Base-by-base conservation (phyloP, 2,888 invertebrate genomes). In the Melieria picta region DNA sequence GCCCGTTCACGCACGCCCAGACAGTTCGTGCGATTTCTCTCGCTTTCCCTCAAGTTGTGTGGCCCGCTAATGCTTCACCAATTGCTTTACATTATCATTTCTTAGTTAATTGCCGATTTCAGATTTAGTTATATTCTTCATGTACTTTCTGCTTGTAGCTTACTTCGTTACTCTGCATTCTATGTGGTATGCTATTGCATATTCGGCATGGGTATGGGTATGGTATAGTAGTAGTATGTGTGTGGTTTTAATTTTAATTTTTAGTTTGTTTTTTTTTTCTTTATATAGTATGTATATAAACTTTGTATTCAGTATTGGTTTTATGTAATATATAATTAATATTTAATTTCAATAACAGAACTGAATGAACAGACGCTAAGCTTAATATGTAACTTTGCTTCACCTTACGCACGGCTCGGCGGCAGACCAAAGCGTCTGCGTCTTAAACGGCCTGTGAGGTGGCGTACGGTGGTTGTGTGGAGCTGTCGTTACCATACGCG, bases 381-480 rank as follows among this genome's bases (percentile, higher is more conserved):
- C 84, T 84, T 83, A 82, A 80, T 80, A 82, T 81, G 79, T 78
- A 72, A 72, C 70, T 72, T 74, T 75, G 58, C 58, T 72, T 74
- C 69, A 74, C 68, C 66, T 68, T 69, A 64, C 13, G 61, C 58
- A 60, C 42, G 66, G 4, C 62, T 62, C 46, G 62, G 61, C 61
- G 60, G 61, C 46, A 76, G 76, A 74, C 66, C 72, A 77, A 75
- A 74, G 64, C 72, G 71, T 64, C 62, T 70, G 68, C 68, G 77
- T 68, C 71, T 84, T 87, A 87, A 77, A 87, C 87, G 67, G 87
- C 87, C 80, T 87, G 86, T 61, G 87, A 86, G 72, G 87, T 84
- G 73, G 87, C 86, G 77, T 87, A 87, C 75, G 85, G 87, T 74
- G 87, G 86, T 79, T 86, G 86, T 75, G 86, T 85, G 69, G 87